Evolutionary conservation across 2,888 invertebrate species (phyloP), one percentile per base, ranked within the genome.

Genomic region (Drosophila macrospina): DNA sequence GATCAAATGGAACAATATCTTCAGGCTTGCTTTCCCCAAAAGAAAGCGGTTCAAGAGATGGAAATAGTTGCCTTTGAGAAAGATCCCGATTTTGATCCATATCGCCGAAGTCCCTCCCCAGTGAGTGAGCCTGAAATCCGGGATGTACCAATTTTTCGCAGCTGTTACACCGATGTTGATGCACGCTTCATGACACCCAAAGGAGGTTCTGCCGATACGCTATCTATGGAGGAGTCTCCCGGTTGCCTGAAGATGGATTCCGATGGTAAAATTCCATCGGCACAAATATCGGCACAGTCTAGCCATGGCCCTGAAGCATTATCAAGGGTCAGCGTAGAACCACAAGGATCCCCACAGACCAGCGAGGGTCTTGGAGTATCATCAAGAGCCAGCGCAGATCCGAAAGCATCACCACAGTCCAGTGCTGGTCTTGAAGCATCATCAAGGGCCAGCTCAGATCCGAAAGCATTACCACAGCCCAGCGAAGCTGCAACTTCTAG

Each of bases 61-160:
- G 80, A 83, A 51, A 69, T 83, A 4, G 65, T 42, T 4, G 70
- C 26, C 0, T 69, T 86, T 4, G 85, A 88, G 42, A 7, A 30
- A 1, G 79, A 79, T 51, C 79, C 86, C 1, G 30, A 66, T 1
- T 83, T 85, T 16, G 28, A 51, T 20, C 69, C 78, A 1, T 16
- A 34, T 16, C 7, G 6, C 10, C 48, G 11, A 5, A 10, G 32
- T 26, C 4, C 26, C 0, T 1, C 1, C 10, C 32, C 6, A 10
- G 5, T 28, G 28, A n/a, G 5, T 32, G 44, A 32, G 5, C 5
- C n/a, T 4, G 26, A 50, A 37, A 15, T 28, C 8, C 7, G 36
- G 4, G 24, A 26, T 2, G 7, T 32, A 28, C 16, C 1, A 6
- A 11, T 7, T 11, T 32, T 4, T 57, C 20, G 5, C 37, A 52